Evolutionary conservation across 2,797 vertebrate species (phyloP).

Genomic region (Alauda arvensis): DNA sequence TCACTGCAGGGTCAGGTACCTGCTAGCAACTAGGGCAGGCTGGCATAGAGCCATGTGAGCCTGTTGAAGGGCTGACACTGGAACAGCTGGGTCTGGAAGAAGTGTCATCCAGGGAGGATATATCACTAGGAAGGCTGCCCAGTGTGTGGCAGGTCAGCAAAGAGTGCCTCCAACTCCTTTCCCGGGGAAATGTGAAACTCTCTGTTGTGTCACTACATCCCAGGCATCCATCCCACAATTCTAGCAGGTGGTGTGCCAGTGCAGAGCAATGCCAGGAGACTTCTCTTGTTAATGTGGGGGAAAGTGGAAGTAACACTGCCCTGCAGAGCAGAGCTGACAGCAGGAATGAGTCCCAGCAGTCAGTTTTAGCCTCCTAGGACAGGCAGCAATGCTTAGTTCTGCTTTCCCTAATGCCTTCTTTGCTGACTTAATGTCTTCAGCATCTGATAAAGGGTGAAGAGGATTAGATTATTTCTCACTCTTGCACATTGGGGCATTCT

Average conservation of each 20-base stretch:
- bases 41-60: accelerated
- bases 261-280: neutral
- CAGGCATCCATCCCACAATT: neutral
- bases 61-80: neutral
- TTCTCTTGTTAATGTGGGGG: neutral
- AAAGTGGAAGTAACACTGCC: neutral
- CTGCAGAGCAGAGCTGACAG: neutral
- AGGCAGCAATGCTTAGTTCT: neutral
- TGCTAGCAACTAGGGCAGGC: neutral
- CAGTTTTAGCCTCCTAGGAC: neutral
- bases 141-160: neutral
- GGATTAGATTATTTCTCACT: neutral
- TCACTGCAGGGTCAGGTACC: neutral
- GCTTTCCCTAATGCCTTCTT: neutral
- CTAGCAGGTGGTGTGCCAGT: neutral
- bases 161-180: accelerated
- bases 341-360: neutral
- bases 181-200: neutral
- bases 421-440: neutral
- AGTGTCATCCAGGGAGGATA: neutral
- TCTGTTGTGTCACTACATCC: neutral
- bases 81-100: neutral
- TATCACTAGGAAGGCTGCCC: neutral
- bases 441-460: neutral
- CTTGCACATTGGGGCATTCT: neutral